Conservation (phyloP, 2,888 invertebrate species). For the Laspeyria flexula region DNA sequence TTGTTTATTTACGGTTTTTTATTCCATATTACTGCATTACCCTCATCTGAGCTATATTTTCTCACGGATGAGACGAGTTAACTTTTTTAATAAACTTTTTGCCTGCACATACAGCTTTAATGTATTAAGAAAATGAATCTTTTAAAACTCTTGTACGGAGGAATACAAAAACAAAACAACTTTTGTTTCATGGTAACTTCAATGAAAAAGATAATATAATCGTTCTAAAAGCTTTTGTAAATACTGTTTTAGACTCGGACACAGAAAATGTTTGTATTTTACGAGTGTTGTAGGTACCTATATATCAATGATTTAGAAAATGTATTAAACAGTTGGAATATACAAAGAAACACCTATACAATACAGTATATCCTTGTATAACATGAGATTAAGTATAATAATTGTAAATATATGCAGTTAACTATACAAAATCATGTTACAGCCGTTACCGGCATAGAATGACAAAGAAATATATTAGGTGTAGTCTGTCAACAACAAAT, state of each 20-base stretch:
- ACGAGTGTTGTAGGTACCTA: not conserved
- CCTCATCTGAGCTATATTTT: not conserved
- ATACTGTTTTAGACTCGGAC: conserved; percentile 4
- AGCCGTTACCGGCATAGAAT: no score
- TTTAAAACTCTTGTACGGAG: conserved; percentile 6
- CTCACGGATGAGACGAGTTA: not conserved
- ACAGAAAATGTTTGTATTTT: not conserved
- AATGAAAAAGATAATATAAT: conserved; percentile 7
- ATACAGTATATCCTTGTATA: no score
- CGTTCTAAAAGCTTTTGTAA: conserved; percentile 4
- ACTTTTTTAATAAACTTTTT: conserved; percentile 10
- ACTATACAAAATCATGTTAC: no score
- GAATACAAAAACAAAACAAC: conserved; percentile 9
- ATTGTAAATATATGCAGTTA: no score
- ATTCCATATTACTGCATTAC: not conserved
- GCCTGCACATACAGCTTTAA: conserved; percentile 9
- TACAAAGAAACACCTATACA: not conserved
- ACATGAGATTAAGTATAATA: no score
- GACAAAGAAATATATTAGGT: no score
- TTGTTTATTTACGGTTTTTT: not conserved
- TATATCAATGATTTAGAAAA: not conserved
- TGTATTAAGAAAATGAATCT: conserved; percentile 8
- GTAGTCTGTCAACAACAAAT: no score
- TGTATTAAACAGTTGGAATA: no score
- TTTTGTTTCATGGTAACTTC: conserved; percentile 11